Base-by-base conservation (phyloP, 2,797 vertebrate species). In the Syngnathus acus region DNA sequence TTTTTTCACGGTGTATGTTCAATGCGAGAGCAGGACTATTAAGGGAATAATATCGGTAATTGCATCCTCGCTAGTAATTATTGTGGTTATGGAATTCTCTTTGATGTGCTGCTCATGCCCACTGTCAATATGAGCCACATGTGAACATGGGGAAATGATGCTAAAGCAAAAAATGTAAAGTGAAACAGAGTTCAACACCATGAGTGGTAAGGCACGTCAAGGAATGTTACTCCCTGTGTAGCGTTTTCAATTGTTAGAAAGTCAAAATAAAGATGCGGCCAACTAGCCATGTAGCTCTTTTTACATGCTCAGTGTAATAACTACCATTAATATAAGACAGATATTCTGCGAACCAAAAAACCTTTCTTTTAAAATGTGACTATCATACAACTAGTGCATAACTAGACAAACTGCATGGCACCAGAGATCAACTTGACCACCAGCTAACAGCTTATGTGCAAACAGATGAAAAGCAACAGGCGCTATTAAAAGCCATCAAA, bases 51-150 rank as follows among this genome's bases (percentile, higher is more conserved):
- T 89, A 82, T 87, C 80, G 71, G 80, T 88, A 89, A 90, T 89
- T 89, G 85, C 85, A 85, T 87, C 89, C 84, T 89, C 83, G 86
- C 76, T 88, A 84, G 83, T 82, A 89, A 87, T 90, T 89, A 89
- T 71, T 74, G 83, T 77, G 81, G 89, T 92, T 90, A 90, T 58
- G 71, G 70, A 78, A 82, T 85, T 84, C 79, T 80, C 84, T 86
- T 88, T 90, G 84, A 89, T 87, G 87, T 80, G 81, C 81, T 70
- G 80, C 77, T 75, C 77, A 81, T 80, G 79, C 78, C 76, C 77
- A 62, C 74, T 68, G 72, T 87, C 82, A 77, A 87, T 87, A 86
- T 68, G 67, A 85, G 84, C 85, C 87, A 89, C 85, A 89, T 89
- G 88, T 83, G 82, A 90, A 82, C 78, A 74, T 21, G 72, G 82